Conservation (phyloP, 2,888 invertebrate genomes). For the Lasius platythorax region DNA sequence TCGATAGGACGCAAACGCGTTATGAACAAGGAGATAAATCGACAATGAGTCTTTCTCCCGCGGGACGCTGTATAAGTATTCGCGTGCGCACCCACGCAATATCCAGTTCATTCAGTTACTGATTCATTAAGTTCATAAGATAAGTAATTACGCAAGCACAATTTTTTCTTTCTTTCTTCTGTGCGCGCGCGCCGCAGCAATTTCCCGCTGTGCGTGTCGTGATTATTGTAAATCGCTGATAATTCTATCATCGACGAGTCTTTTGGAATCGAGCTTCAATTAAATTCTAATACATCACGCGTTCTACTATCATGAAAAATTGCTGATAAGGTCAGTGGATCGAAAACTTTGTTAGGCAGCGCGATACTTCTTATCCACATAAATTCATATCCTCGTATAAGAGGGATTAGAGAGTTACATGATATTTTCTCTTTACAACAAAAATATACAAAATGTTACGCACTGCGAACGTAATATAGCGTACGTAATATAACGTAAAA, state of each 20-base stretch:
- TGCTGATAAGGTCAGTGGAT: neutral
- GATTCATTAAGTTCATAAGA: slow-evolving; percentile 77
- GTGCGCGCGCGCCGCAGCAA: neutral
- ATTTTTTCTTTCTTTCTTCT: slow-evolving; percentile 41
- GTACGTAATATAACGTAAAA: neutral
- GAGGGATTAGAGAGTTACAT: neutral
- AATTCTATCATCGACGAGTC: slow-evolving; percentile 3
- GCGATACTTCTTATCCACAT: neutral
- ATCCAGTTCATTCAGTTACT: slow-evolving; percentile 80
- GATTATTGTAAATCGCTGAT: slow-evolving; percentile 26
- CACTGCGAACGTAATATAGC: neutral
- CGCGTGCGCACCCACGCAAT: slow-evolving; percentile 72
- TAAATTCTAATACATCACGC: neutral
- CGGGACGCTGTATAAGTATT: slow-evolving; percentile 48
- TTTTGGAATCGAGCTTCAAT: neutral
- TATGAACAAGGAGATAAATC: slow-evolving; percentile 68
- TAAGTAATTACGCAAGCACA: slow-evolving; percentile 66
- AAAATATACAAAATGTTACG: neutral
- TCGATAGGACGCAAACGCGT: slow-evolving; percentile 72
- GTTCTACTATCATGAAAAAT: slow-evolving; percentile 16
- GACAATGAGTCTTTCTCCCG: slow-evolving; percentile 54
- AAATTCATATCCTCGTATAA: neutral
- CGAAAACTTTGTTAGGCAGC: neutral
- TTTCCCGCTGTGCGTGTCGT: neutral
- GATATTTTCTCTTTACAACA: neutral